Evolutionary conservation across 2,888 invertebrate genomes (phyloP), one percentile per base, ranked within the genome.

Genomic region (Idaea biselata): DNA sequence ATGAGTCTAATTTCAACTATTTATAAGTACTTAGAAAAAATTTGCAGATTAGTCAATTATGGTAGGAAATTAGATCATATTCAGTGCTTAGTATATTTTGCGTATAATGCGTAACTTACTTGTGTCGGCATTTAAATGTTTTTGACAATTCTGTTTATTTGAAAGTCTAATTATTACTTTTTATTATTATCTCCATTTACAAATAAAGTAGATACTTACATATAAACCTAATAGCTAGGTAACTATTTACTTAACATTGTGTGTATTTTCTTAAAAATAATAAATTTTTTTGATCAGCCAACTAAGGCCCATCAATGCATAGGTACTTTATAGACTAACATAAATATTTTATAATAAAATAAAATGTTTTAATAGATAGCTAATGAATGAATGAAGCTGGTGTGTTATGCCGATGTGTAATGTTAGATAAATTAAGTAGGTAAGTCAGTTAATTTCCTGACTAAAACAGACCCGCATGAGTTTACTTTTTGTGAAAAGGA

Each of bases 401-500:
- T n/a, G n/a, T n/a, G n/a, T n/a, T n/a, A n/a, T n/a, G n/a, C n/a
- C n/a, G n/a, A n/a, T n/a, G n/a, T n/a, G n/a, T n/a, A n/a, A 44
- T 14, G 14, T 11, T 1, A 44, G 11, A 14, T 44, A 44, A 44
- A 14, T 44, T 44, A 44, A 44, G 11, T 44, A 25, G 25, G 25
- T 25, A 25, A 25, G 25, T 25, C 25, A 25, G 25, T 44, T 44
- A 3, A 44, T 2, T 8, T 44, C 8, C 44, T 44, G 11, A 44
- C 14, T 44, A 44, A 25, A 25, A 44, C 44, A 8, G 11, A 14
- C 44, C 44, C 44, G 44, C 44, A 44, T 44, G 44, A 8, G 44
- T 44, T 44, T 44, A 33, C 18, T 60, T 60, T 57, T 58, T 62
- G 65, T 44, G 14, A 11, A 44, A 44, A 44, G 44, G 44, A 44